Percentiles rank a stretch among this genome's conserved stretches.
Evolutionary conservation across 2,888 invertebrate genomes (phyloP).

Genomic region (Amblyjoppa fuscipennis): DNA sequence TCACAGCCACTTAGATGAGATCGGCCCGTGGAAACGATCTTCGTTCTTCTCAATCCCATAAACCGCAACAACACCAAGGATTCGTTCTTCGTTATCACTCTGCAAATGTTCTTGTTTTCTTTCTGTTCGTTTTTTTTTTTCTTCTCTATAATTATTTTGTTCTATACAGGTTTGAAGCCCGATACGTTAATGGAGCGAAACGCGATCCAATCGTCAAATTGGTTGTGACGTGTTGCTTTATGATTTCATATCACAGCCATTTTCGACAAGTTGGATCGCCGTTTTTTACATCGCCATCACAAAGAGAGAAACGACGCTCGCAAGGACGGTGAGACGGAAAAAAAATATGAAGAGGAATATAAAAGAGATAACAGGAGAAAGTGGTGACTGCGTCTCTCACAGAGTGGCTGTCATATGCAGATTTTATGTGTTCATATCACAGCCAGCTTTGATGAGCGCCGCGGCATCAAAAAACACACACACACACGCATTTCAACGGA

Average conservation of each 20-base stretch:
- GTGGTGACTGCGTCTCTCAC: conserved; percentile 89
- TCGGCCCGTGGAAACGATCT: conserved; percentile 87
- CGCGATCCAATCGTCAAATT: conserved; percentile 91
- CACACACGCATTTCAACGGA: conserved; percentile 39
- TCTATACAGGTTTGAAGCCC: conserved; percentile 28
- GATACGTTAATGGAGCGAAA: conserved; percentile 56
- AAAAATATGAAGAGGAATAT: conserved; percentile 31
- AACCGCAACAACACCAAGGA: conserved; percentile 5
- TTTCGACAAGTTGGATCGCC: conserved; percentile 95
- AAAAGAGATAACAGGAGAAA: conserved; percentile 45
- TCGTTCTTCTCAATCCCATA: conserved; percentile 64
- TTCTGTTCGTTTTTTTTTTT: neutral
- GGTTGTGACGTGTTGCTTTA: conserved; percentile 90
- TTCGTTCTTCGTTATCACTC: conserved; percentile 6
- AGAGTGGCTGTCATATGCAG: conserved; percentile 96
- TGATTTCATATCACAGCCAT: conserved; percentile 95
- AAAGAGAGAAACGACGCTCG: conserved; percentile 25
- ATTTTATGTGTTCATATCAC: conserved; percentile 92
- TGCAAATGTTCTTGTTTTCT: conserved; percentile 5
- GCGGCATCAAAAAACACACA: conserved; percentile 81
- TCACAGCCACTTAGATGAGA: conserved; percentile 99
- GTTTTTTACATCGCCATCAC: conserved; percentile 82
- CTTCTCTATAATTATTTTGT: conserved; percentile 4
- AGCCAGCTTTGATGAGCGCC: conserved; percentile 99
- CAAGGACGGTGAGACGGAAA: conserved; percentile 14